Base-by-base conservation (phyloP, 2,113 vertebrate genomes). In the Melanostigma gelatinosum region DNA sequence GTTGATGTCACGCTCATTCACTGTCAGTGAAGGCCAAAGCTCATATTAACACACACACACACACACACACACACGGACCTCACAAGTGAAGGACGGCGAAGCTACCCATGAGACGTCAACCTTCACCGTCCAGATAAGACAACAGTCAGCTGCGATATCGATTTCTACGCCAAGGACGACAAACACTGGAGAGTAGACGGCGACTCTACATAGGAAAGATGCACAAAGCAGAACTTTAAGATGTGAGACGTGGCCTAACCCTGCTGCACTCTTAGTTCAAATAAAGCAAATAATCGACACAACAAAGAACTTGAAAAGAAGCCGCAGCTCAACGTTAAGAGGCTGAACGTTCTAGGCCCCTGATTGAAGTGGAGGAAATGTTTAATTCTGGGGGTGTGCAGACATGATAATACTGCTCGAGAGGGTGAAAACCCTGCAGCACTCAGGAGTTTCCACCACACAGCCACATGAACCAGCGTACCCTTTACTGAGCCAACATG, bases 71-170 rank as follows among this genome's bases (percentile, higher is more conserved):
- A 34, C 34, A 34, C 34, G 34, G 34, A 34, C 34, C 34, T 34
- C 34, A 34, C 34, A 58, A 36, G 34, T 32, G 42, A 66, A 18
- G 69, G 68, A 85, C 24, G n/a, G 44, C 13, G 13, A 75, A 61
- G 20, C 18, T 34, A 6, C 2, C 89, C 90, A 91, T 90, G 87
- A 75, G 54, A 70, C 36, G 42, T 80, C 24, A 42, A 60, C 87
- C 89, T 90, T 89, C 78, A 77, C 54, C 58, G 57, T 66, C 16
- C 46, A 80, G 85, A 91, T 84, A 88, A 89, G 46, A 72, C 12
- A 2, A 7, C 70, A 79, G n/a, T 54, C 73, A 72, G 66, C 52
- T 29, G n/a, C 54, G 34, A 63, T 32, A 54, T 22, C 15, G 0
- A 38, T 44, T 36, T 32, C 71, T 27, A 1, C 11, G 34, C 63